Conservation (phyloP, 2,113 vertebrate species). For the Spermophilus dauricus region DNA sequence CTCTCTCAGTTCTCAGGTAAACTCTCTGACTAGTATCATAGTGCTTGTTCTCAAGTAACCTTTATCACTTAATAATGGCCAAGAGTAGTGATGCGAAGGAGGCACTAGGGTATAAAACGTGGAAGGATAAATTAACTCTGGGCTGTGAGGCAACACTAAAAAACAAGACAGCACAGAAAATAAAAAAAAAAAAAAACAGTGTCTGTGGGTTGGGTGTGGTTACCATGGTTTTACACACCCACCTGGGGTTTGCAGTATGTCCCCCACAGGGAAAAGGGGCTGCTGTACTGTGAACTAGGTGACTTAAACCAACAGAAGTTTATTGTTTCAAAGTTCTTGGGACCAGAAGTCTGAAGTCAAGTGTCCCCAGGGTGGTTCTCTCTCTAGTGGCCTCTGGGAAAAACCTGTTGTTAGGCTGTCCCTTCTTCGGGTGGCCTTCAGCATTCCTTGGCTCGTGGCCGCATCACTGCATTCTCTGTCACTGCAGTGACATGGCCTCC, state of each 20-base stretch:
- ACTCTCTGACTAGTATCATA: not conserved
- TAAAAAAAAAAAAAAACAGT: not conserved
- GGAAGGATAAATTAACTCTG: not conserved
- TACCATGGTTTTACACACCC: not conserved
- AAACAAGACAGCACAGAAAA: not conserved
- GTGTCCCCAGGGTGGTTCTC: not conserved
- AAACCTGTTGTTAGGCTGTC: not conserved
- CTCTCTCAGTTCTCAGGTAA: not conserved
- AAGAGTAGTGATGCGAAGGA: not conserved
- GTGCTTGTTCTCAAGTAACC: not conserved
- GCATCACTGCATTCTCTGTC: fast-evolving
- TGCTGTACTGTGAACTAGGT: too few relatives aligned
- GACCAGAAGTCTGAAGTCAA: not conserved
- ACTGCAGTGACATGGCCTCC: fast-evolving
- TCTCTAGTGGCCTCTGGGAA: not conserved
- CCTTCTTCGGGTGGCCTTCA: not conserved
- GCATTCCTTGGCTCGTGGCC: not conserved
- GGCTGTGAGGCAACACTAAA: not conserved
- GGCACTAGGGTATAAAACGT: not conserved
- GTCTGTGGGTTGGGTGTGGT: not conserved
- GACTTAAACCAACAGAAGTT: not conserved
- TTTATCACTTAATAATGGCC: not conserved
- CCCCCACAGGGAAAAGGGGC: not conserved
- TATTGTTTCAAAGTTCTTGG: not conserved
- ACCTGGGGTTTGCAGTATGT: not conserved